Evolutionary conservation across 2,113 vertebrate genomes (phyloP), one percentile per base, ranked within the genome.

Genomic region (Cebidichthys violaceus): DNA sequence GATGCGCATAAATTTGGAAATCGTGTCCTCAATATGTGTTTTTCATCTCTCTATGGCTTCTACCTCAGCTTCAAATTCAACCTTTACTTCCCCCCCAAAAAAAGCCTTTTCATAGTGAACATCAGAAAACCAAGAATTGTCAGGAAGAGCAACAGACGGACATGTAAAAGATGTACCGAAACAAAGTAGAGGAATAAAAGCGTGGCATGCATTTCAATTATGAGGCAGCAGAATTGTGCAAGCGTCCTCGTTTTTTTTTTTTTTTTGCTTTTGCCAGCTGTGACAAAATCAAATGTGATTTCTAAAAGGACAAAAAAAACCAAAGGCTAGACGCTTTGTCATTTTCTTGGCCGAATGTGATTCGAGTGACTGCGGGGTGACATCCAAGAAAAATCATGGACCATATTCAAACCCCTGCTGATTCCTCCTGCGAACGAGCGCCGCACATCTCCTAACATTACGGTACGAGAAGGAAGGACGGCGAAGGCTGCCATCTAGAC

Each of bases 371-470:
- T 70, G 82, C 72, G 39, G 88, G 73, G 50, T 54, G 84, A 88
- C 83, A 78, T 66, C 70, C 29, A 80, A 18, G 64, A 67, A 75
- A 86, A 89, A 79, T 87, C 85, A 82, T 79, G 82, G 70, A 81
- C 65, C 70, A 55, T 45, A 76, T 67, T 71, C 59, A 59, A 29
- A 14, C 75, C 9, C 82, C 84, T 17, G 67, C 65, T 50, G 69
- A 6, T 15, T 39, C 52, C 18, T 47, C 35, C 60, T 41, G 9
- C 0, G 10, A 83, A 47, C 24, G 45, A 39, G 70, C 22, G 69
- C 9, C 17, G 77, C 33, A 33, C 45, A 71, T 75, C 60, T 54
- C 15, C 15, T 20, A 35, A 24, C 6, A 18, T 73, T 29, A 60
- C 62, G 22, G 81, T 10, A 13, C 1, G 73, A 47, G 73, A 66